Evolutionary conservation across 2,797 vertebrate species (phyloP), one percentile per base, ranked within the genome.

Genomic region (Myotis daubentonii): DNA sequence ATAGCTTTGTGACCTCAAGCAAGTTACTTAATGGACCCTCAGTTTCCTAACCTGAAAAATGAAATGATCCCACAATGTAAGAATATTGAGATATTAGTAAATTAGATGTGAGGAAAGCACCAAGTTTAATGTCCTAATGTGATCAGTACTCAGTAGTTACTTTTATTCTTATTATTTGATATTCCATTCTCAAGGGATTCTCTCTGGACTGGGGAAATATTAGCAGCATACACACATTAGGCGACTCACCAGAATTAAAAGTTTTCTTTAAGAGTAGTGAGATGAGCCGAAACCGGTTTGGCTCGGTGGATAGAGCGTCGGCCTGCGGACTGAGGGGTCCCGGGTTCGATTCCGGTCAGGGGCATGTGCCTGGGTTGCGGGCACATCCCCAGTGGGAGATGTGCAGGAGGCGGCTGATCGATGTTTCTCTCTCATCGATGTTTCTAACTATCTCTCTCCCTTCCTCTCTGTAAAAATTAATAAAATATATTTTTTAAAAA

Each of bases 1-100:
- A 23, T 86, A 65, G 19, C n/a, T 93, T 89, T 79, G 49, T 91
- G 83, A 95, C 47, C 22, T 83, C 51, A 57, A 47, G n/a, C 55
- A 94, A 9, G 33, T 82, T 89, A 76, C n/a, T 86, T 86, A 44
- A 62, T 91, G 25, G 25, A 62, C 65, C 23, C 25, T 88, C 41
- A 49, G 47, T 95, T 86, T 89, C 82, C 74, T 94, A 87, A 81
- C 12, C 72, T 93, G 36, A 57, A 82, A 95, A 92, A 66, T 7
- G 23, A 9, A n/a, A 30, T 84, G 30, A 76, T 86, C n/a, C 23
- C 28, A 79, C 38, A 60, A 23, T 30, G 6, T 28, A 72, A 71
- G 22, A 7, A 41, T 79, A 30, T 2, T 74, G 83, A 30, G 60
- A 57, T 88, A 25, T 62, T 82, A 36, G 28, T 62, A 85, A 92